Evolutionary conservation across 2,888 invertebrate genomes (phyloP).

Genomic region (Drosophila histrio): DNA sequence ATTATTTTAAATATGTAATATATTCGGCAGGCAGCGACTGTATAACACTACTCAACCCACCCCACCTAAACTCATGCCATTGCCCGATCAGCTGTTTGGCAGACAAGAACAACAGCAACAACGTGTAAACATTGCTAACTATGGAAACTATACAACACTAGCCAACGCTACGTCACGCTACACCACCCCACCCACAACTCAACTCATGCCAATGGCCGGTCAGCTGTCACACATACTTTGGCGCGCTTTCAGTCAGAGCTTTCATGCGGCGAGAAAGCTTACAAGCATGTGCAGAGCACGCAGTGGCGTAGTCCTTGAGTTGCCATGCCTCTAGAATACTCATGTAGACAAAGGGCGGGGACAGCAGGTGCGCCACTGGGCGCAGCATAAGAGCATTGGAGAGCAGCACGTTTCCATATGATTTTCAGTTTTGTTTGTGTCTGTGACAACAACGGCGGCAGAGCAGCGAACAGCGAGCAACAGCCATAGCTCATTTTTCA

Average conservation of each 20-base stretch:
- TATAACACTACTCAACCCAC: neutral
- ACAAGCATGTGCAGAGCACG: conserved; percentile 34
- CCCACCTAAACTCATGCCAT: neutral
- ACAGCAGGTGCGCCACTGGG: conserved; percentile 15
- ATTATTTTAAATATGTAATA: neutral
- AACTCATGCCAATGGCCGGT: neutral
- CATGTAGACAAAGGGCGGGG: neutral
- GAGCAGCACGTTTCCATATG: conserved; percentile 74
- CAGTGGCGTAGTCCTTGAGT: conserved; percentile 38
- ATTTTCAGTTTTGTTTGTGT: conserved; percentile 72
- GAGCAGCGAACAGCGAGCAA: conserved; percentile 13
- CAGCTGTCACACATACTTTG: conserved; percentile 28
- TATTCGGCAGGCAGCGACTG: neutral
- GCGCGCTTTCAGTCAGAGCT: conserved; percentile 63
- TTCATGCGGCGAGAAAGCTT: conserved; percentile 51
- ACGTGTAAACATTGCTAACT: conserved; percentile 2
- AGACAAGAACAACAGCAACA: neutral
- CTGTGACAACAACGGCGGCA: conserved; percentile 17
- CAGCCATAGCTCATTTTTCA: conserved; percentile 5
- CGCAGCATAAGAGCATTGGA: conserved; percentile 52
- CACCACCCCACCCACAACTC: neutral
- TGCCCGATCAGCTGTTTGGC: neutral
- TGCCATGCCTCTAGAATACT: neutral
- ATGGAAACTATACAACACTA: neutral
- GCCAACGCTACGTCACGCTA: neutral